Evolutionary conservation across 2,113 vertebrate genomes (phyloP).

Genomic region (Triplophysa dalaica): DNA sequence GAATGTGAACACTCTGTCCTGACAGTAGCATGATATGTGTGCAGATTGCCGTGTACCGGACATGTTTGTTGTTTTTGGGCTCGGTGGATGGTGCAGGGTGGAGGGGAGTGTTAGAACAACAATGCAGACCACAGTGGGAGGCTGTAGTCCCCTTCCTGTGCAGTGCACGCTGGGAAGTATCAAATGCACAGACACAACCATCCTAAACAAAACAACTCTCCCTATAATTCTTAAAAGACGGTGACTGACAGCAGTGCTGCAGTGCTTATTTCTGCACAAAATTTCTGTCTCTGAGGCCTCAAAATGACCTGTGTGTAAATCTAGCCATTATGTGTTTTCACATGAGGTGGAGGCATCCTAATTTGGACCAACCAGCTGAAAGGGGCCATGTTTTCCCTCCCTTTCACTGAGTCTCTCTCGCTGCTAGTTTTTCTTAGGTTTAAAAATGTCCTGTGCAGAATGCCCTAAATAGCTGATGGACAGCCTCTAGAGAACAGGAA

Average conservation of each 20-base stretch:
- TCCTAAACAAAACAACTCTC: slow-evolving; percentile 25
- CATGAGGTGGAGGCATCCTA: slow-evolving; percentile 28
- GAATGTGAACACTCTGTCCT: neutral
- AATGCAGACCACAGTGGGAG: slow-evolving; percentile 73
- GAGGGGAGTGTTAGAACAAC: slow-evolving; percentile 69
- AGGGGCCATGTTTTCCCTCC: neutral
- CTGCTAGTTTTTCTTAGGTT: neutral
- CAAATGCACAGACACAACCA: slow-evolving; percentile 29
- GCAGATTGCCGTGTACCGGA: slow-evolving; percentile 8
- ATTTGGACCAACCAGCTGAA: slow-evolving; percentile 18
- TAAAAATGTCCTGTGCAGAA: slow-evolving; percentile 32
- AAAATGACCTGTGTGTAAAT: slow-evolving; percentile 22
- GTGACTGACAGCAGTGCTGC: slow-evolving; percentile 19
- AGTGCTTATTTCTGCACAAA: neutral
- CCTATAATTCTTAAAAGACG: neutral
- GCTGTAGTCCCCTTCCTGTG: slow-evolving; percentile 74
- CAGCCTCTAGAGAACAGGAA: slow-evolving; percentile 43
- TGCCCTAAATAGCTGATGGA: slow-evolving; percentile 47
- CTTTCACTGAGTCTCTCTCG: neutral
- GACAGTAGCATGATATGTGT: slow-evolving; percentile 27
- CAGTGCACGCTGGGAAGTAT: slow-evolving; percentile 49
- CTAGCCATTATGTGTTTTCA: slow-evolving; percentile 13
- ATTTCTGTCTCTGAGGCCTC: neutral
- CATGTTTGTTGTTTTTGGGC: slow-evolving; percentile 71
- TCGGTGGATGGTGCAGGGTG: slow-evolving; percentile 38